Base-by-base conservation (phyloP, 2,797 vertebrate genomes). In the Enteromius thamalakanensis region DNA sequence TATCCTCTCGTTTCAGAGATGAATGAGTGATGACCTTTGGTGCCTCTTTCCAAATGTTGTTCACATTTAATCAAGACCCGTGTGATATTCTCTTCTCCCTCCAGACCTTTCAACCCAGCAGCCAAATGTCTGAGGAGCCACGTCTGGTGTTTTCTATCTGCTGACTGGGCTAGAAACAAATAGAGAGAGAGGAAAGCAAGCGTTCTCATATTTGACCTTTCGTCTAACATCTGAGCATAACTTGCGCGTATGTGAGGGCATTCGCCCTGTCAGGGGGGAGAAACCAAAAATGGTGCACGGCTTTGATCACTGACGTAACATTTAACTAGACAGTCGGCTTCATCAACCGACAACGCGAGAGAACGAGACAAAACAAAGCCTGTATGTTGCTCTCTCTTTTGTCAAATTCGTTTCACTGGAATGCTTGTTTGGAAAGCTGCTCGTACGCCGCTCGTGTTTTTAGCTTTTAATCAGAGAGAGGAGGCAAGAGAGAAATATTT, bases 401-500 rank as follows among this genome's bases (percentile, higher is more conserved):
- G 92, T 94, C 91, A 92, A 86, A 85, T 89, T 67, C 65, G 90
- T 55, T 9, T 92, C 86, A 87, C 87, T 74, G 77, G 89, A 90
- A 91, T 86, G 87, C 87, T 90, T 90, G 93, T 94, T 93, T 92
- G 91, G 93, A 92, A 92, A 90, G 81, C 80, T 82, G 87, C 89
- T 91, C 90, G 89, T 91, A 91, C 91, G 87, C 92, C 88, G 89
- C 91, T 93, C 89, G 87, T 92, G 91, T 94, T 94, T 92, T 90
- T 91, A 90, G 92, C 93, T 94, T 94, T 94, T 94, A 95, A 94
- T 95, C 94, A 93, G 91, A 91, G 89, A 92, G 93, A 93, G 91
- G 92, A 91, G 92, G 91, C 90, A 17, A 76, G 11, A 32, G 29
- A 67, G 17, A 72, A 55, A 69, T 37, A 19, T 58, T 32, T 81